These are phyloP conservation scores for Oceanites oceanicus DNA, from an alignment of 2,113 vertebrate genomes.

Conservation along the genomic window DNA sequence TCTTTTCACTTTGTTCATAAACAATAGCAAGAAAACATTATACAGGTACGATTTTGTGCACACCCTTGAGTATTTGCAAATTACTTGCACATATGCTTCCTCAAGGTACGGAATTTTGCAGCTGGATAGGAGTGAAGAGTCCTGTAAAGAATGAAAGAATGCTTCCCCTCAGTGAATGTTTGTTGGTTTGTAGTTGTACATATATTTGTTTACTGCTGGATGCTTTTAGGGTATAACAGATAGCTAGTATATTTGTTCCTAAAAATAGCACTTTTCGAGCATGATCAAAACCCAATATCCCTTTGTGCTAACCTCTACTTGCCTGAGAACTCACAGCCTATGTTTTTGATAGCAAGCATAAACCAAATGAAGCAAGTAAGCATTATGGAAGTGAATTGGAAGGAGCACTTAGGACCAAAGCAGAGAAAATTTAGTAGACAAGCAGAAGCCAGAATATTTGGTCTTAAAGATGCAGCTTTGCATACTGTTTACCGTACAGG, in stretches of 20 bases:
- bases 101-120: not conserved
- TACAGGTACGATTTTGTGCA: not conserved
- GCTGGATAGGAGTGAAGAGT: not conserved
- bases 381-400: not conserved
- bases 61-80: not conserved
- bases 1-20: not conserved
- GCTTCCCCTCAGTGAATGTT: not conserved
- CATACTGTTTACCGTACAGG: not conserved
- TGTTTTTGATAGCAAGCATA: not conserved
- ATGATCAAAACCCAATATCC: not conserved
- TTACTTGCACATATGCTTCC: not conserved
- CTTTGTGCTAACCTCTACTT: not conserved
- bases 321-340: not conserved
- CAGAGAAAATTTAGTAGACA: not conserved
- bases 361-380: not conserved
- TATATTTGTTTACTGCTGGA: not conserved
- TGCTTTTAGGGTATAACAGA: not conserved
- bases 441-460: not conserved
- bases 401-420: not conserved
- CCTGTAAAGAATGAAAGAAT: not conserved
- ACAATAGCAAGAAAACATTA: not conserved
- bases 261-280: not conserved
- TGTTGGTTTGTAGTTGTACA: not conserved
- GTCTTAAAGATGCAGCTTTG: not conserved
- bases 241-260: not conserved